Percentiles rank a stretch among this genome's conserved stretches.
Evolutionary conservation across 2,888 invertebrate genomes (phyloP).

Genomic region (Chamaedrilus cognettii): DNA sequence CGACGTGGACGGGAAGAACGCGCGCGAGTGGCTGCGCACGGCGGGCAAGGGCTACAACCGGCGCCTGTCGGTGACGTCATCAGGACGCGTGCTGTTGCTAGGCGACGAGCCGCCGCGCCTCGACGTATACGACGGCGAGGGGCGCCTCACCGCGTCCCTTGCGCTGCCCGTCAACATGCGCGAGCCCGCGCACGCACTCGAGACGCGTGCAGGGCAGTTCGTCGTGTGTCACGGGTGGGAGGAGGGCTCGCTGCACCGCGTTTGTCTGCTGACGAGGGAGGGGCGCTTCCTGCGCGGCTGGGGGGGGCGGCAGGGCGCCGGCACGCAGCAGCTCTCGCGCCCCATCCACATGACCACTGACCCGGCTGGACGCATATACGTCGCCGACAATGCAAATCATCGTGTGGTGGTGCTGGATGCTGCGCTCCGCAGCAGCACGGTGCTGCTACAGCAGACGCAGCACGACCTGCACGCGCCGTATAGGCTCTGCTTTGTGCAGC

Average conservation of each 20-base stretch:
- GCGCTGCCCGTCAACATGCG: background rate
- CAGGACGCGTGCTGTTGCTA: conserved; percentile 5
- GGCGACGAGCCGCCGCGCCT: background rate
- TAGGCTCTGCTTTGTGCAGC: background rate
- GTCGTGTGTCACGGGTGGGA: conserved; percentile 7
- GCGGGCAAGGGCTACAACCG: background rate
- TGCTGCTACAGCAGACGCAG: background rate
- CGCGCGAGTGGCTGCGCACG: background rate
- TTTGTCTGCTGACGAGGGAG: background rate
- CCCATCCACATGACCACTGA: conserved; percentile 6
- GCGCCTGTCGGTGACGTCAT: background rate
- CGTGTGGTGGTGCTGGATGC: background rate
- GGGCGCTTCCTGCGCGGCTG: too few species aligned
- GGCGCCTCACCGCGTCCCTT: background rate
- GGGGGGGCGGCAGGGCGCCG: background rate
- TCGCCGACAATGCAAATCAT: conserved; percentile 5
- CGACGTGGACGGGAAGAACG: background rate
- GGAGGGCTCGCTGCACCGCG: background rate
- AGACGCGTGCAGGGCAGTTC: background rate
- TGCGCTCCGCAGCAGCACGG: background rate
- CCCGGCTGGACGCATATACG: background rate
- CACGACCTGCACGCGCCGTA: background rate
- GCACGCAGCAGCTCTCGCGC: background rate
- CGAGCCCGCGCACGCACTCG: conserved; percentile 6
- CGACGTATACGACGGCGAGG: conserved; percentile 7